phyloP scores from a whole-genome alignment of 2,113 vertebrate genomes.

The Cisticola juncidis region DNA sequence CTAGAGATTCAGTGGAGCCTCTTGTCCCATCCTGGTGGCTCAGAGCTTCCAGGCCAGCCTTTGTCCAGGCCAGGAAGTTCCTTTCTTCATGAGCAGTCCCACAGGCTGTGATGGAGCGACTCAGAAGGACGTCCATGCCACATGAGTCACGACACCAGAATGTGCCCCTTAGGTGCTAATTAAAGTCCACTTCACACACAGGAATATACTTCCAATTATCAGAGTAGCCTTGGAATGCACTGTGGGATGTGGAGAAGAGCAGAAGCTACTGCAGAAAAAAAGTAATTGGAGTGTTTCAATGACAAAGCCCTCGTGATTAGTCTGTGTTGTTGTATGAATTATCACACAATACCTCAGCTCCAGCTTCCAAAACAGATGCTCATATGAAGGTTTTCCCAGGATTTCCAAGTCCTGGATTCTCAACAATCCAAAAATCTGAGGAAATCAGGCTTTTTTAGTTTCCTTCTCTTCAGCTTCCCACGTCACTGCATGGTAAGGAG shows the following conservation, averaged over 20 bases:
- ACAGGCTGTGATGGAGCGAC: neutral
- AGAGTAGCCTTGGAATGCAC: neutral
- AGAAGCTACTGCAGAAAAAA: slow-evolving; percentile 10
- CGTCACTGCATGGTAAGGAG: neutral
- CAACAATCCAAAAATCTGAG: neutral
- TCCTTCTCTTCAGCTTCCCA: neutral
- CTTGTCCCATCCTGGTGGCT: neutral
- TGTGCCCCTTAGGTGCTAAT: slow-evolving; percentile 5
- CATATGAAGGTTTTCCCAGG: neutral
- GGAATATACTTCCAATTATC: slow-evolving; percentile 50
- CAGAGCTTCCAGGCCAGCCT: neutral
- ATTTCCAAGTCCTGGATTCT: neutral
- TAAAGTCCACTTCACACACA: slow-evolving; percentile 10
- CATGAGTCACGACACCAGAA: neutral
- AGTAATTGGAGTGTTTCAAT: neutral
- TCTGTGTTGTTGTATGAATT: neutral
- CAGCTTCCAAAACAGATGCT: neutral
- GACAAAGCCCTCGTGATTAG: neutral
- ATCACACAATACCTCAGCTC: neutral
- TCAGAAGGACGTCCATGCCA: neutral
- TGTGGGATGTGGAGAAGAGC: slow-evolving; percentile 18
- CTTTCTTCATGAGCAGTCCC: neutral
- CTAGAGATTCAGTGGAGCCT: neutral
- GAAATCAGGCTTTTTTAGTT: neutral
- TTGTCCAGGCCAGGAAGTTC: neutral